Conservation (phyloP, 2,797 vertebrate genomes). For the Dipus sagitta region DNA sequence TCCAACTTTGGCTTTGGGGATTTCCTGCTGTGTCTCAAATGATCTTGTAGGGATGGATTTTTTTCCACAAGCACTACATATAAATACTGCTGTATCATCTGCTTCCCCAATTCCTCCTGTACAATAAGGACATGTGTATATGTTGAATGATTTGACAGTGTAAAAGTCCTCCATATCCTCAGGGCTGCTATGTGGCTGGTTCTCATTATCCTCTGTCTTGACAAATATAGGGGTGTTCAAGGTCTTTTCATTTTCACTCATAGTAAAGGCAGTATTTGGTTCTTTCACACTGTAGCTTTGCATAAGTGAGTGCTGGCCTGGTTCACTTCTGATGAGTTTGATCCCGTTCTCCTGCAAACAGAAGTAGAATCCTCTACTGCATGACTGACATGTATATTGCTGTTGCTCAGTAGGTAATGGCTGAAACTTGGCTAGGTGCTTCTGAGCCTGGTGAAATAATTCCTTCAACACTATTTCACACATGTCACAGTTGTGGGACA, state of each 20-base stretch:
- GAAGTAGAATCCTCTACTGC: background rate
- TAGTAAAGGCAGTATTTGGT: background rate
- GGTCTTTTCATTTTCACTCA: background rate
- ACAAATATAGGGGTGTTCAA: background rate
- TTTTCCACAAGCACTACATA: background rate
- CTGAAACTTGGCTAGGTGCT: background rate
- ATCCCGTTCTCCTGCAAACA: constrained; percentile 12
- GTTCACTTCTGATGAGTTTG: background rate
- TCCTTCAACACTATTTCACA: background rate
- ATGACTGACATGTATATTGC: background rate
- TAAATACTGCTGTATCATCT: background rate
- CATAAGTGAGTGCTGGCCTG: background rate
- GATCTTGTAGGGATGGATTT: background rate
- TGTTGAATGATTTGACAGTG: background rate
- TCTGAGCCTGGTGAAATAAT: background rate
- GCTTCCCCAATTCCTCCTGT: background rate
- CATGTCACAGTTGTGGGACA: background rate
- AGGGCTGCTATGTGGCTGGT: background rate
- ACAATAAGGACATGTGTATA: no score
- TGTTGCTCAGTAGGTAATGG: background rate
- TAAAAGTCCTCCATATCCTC: background rate
- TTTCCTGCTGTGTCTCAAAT: background rate
- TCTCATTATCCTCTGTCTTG: background rate
- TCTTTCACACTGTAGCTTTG: background rate
- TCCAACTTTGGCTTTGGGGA: background rate